phyloP scores from a whole-genome alignment of 2,888 invertebrate genomes.

The Campoplex capitator region DNA sequence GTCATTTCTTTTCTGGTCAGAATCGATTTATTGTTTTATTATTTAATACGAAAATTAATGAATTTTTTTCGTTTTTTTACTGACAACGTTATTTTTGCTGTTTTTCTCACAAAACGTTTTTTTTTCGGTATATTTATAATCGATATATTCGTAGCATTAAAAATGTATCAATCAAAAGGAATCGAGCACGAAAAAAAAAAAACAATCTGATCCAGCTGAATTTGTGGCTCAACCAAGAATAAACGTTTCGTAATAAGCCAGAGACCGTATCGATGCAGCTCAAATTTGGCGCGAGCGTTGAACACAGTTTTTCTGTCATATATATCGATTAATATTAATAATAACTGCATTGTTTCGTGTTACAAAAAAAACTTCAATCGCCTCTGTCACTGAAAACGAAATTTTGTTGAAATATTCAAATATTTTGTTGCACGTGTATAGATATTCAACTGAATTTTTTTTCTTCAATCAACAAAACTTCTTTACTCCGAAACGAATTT shows the following conservation, averaged over 20 bases:
- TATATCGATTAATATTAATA: neutral
- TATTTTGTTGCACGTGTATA: too few relatives aligned
- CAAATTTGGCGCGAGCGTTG: neutral
- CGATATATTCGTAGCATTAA: constrained; percentile 6
- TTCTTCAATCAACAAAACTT: too few relatives aligned
- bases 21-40: neutral
- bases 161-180: neutral
- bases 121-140: neutral
- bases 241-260: neutral
- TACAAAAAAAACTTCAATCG: too few relatives aligned
- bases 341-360: too few relatives aligned
- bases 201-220: constrained; percentile 19
- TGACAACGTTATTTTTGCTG: neutral
- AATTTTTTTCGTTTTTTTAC: neutral
- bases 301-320: neutral
- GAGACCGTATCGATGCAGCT: neutral
- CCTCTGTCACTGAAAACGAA: too few relatives aligned
- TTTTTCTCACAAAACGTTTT: neutral
- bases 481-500: too few relatives aligned
- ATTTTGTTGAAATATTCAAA: too few relatives aligned
- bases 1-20: neutral
- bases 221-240: constrained; percentile 8
- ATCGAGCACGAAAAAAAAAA: neutral
- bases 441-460: too few relatives aligned
- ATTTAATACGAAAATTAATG: neutral